Evolutionary conservation across 2,113 vertebrate species (phyloP), one percentile per base, ranked within the genome.

Genomic region (Stigmatopora nigra): DNA sequence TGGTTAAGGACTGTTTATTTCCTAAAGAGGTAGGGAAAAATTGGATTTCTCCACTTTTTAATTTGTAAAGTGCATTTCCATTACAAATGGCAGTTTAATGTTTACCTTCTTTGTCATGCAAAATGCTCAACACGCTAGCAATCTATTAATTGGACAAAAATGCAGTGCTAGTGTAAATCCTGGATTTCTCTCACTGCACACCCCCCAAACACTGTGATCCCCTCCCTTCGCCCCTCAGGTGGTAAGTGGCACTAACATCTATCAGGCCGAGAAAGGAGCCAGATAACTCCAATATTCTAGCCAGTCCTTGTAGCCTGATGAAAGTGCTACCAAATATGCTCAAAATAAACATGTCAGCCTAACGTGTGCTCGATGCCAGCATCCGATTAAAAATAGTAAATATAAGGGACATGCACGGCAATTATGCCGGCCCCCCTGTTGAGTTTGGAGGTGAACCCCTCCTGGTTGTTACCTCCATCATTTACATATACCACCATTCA

Each of bases 1-100:
- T 99, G 92, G 96, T 96, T 96, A 97, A 98, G 95, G 93, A 97
- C 94, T 98, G 95, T 98, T 98, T 98, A 95, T 96, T 98, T 99
- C 95, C 95, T 97, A 96, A 98, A 96, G 93, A 97, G 93, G 92
- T 91, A 92, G 90, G 93, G 38, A 41, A 94, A 95, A 94, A 91
- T 94, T 94, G 93, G 91, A 91, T 97, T 97, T 94, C 88, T 90
- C 92, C 92, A 94, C 92, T 95, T 90, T 99, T 94, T 95, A 95
- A 98, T 97, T 98, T 98, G 94, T 92, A 92, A 97, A 97, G 94
- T 97, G 93, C 93, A 94, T 96, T 99, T 97, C 96, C 92, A 96
- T 98, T 97, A 97, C 92, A 92, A 96, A 94, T 96, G 94, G 93
- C 94, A 94, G 93, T 94, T 97, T 95, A 94, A 95, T 97, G 97